Evolutionary conservation across 2,797 vertebrate genomes (phyloP), one percentile per base, ranked within the genome.

Genomic region (Anguilla megastoma): DNA sequence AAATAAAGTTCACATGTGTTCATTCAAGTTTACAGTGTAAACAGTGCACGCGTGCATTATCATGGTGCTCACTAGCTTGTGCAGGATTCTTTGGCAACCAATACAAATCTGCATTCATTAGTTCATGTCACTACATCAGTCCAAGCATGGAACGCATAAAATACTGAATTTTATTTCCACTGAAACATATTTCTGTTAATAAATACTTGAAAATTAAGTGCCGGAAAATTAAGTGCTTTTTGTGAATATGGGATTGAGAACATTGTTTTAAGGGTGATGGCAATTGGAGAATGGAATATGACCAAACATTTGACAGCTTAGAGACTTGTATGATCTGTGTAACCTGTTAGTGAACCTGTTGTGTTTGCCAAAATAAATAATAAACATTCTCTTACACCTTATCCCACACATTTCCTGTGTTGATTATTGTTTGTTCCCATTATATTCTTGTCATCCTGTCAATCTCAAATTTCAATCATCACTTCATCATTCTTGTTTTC

Each of bases 291-390:
- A 14, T 69, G 66, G 84, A 56, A 69, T 66, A 50, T 50, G 83
- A 27, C 82, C 50, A 24, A 18, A 48, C 36, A 41, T 50, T 41
- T 41, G 45, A 45, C 45, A 69, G 60, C 56, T 10, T 48, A 79
- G 86, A 84, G 86, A 41, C 24, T 45, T 33, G 56, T 24, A 71
- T 12, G 33, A 0, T 27, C 87, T 85, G 83, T 33, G 16, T 58
- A 74, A 85, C 89, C 91, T 74, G 84, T 88, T 88, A 27, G 86
- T 86, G 82, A 90, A 93, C 89, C 27, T 74, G 87, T 45, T 84
- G 86, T 90, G 6, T 74, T 58, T 83, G 79, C n/a, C 79, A 33
- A 87, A 79, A 91, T 86, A 83, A 89, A 91, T 50, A 71, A 56
- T 33, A 30, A 36, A 58, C 50, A 88, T 88, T 85, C 83, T 58